Evolutionary conservation across 2,888 invertebrate genomes (phyloP).

Genomic region (Drosophila peninsularis): DNA sequence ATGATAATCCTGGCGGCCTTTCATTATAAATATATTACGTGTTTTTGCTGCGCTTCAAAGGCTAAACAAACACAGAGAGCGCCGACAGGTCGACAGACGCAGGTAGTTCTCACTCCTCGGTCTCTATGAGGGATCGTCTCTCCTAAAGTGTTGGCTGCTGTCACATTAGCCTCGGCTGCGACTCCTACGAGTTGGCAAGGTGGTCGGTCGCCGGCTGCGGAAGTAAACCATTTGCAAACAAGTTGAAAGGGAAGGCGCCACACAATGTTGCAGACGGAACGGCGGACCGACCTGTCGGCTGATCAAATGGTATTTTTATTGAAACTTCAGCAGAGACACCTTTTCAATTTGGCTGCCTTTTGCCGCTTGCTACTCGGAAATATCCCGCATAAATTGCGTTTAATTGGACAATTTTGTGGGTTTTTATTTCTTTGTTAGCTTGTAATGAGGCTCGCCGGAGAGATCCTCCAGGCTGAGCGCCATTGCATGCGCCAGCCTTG

Average conservation of each 20-base stretch:
- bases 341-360: constrained; percentile 68
- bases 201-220: constrained; percentile 60
- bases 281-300: constrained; percentile 10
- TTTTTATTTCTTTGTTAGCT: constrained; percentile 64
- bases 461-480: constrained; percentile 25
- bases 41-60: constrained; percentile 64
- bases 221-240: constrained; percentile 72
- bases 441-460: constrained; percentile 52
- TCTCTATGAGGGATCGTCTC: constrained; percentile 8
- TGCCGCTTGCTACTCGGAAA: constrained; percentile 74
- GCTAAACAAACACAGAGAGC: constrained; percentile 70
- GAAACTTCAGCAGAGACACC: constrained; percentile 73
- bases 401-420: constrained; percentile 79
- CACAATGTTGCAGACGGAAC: constrained; percentile 71
- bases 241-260: constrained; percentile 70
- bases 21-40: constrained; percentile 76
- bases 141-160: constrained; percentile 74
- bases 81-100: constrained; percentile 48
- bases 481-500: constrained; percentile 53
- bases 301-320: constrained; percentile 75
- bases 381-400: constrained; percentile 79
- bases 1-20: constrained; percentile 50
- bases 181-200: constrained; percentile 66
- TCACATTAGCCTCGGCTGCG: constrained; percentile 64
- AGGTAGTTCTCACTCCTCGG: constrained; percentile 44